Conservation (phyloP, 35 echinoderm and acorn worm species). For the Anneissia japonica region DNA sequence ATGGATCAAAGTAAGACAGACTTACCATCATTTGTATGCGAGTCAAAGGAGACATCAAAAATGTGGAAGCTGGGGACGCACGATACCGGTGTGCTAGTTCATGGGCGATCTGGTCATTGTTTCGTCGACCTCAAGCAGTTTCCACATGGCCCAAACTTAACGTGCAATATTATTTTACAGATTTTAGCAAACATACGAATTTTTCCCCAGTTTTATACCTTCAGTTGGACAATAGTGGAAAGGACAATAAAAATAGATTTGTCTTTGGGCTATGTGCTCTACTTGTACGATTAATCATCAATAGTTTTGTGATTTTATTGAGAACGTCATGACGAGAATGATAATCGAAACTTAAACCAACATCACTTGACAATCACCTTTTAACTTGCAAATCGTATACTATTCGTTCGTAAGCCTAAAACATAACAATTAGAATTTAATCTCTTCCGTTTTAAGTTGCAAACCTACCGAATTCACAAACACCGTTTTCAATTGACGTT, state of each 20-base stretch:
- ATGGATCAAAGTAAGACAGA: slow-evolving; percentile 44
- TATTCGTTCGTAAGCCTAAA: too few species aligned
- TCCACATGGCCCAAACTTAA: slow-evolving; percentile 31
- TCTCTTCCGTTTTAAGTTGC: too few species aligned
- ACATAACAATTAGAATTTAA: too few species aligned
- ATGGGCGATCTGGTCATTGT: slow-evolving; percentile 13
- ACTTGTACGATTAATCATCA: not conserved
- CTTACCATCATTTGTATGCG: slow-evolving; percentile 9
- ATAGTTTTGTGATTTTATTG: too few species aligned
- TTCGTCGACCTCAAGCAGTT: slow-evolving; percentile 30
- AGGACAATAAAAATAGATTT: slow-evolving; percentile 47
- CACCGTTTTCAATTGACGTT: too few species aligned
- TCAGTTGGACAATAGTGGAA: slow-evolving; percentile 33
- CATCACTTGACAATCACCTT: too few species aligned
- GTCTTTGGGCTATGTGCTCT: slow-evolving; percentile 14
- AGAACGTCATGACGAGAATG: too few species aligned
- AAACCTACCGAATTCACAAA: too few species aligned
- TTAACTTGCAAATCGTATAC: too few species aligned
- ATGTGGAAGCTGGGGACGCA: slow-evolving; percentile 36
- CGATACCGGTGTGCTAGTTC: slow-evolving; percentile 24
- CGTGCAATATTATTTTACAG: slow-evolving; percentile 3
- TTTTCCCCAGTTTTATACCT: slow-evolving; percentile 6
- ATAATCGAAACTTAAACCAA: too few species aligned
- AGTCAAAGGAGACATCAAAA: not conserved
- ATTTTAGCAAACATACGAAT: slow-evolving; percentile 9